These are phyloP conservation scores for Lycocorax pyrrhopterus DNA, from an alignment of 2,113 vertebrate species.

Conservation along the genomic window DNA sequence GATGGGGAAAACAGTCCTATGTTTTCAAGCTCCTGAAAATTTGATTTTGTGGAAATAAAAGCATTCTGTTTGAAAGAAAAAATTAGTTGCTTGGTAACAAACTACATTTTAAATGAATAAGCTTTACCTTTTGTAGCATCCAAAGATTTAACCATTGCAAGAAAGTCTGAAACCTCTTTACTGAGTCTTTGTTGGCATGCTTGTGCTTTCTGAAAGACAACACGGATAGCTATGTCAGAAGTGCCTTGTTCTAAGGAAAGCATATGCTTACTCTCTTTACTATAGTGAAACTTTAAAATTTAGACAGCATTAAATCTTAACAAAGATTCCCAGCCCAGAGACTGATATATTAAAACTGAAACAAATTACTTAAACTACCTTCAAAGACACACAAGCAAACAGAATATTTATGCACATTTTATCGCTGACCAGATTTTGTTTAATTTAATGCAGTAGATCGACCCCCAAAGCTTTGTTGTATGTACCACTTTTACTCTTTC, in stretches of 20 bases:
- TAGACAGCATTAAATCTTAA: background rate
- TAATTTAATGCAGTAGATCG: background rate
- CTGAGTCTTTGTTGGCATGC: constrained; percentile 82
- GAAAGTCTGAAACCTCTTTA: constrained; percentile 79
- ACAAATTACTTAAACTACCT: background rate
- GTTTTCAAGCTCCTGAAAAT: background rate
- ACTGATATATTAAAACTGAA: background rate
- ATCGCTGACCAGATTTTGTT: background rate
- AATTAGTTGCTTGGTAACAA: background rate
- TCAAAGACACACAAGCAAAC: background rate
- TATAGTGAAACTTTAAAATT: background rate
- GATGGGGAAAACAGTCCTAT: background rate
- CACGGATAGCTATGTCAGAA: background rate
- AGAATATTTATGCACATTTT: background rate
- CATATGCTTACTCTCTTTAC: background rate
- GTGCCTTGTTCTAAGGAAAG: background rate
- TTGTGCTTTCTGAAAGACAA: constrained; percentile 81
- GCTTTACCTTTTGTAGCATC: constrained; percentile 82
- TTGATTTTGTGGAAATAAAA: background rate
- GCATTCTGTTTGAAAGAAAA: background rate
- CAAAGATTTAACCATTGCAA: constrained; percentile 79
- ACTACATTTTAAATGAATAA: background rate
- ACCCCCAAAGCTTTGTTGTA: background rate
- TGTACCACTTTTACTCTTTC: background rate
- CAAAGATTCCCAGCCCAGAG: background rate